A percentile compares a stretch with the other conserved stretches of the same genome.
phyloP scores from a whole-genome alignment of 2,888 invertebrate genomes.

The Dicranocentrus wangi region DNA sequence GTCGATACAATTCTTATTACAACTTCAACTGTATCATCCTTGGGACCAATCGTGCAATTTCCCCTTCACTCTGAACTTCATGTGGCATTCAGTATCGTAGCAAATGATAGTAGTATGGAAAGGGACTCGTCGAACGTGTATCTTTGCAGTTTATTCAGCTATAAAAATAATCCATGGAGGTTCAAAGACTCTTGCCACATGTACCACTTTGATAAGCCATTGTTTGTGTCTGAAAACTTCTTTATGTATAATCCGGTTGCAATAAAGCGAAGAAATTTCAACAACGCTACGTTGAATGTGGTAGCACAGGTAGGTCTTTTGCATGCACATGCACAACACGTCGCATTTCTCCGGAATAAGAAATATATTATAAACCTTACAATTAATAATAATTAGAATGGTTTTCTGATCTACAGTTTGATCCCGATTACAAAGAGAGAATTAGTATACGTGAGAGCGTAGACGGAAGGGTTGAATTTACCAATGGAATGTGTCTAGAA shows the following conservation, averaged over 20 bases:
- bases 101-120: not conserved
- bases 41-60: constrained; percentile 24
- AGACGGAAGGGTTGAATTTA: constrained; percentile 39
- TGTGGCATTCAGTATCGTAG: constrained; percentile 11
- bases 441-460: constrained; percentile 12
- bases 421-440: constrained; percentile 41
- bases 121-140: not conserved
- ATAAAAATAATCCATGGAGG: too few species aligned
- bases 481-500: constrained; percentile 48
- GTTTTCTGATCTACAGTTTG: constrained; percentile 32
- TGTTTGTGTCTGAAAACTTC: constrained; percentile 12
- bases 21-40: too few species aligned
- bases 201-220: constrained; percentile 5
- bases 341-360: too few species aligned
- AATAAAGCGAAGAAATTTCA: constrained; percentile 15
- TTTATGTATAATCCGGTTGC: constrained; percentile 34
- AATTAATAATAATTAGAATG: too few species aligned
- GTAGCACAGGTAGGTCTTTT: constrained; percentile 36
- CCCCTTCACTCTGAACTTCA: constrained; percentile 20
- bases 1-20: too few species aligned
- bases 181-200: constrained; percentile 14
- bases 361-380: too few species aligned
- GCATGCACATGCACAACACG: not conserved
- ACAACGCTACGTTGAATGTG: constrained; percentile 10
- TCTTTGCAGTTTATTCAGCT: constrained; percentile 22